These are phyloP conservation scores for Ammodytes dubius DNA, from an alignment of 2,113 vertebrate genomes.

Conservation along the genomic window DNA sequence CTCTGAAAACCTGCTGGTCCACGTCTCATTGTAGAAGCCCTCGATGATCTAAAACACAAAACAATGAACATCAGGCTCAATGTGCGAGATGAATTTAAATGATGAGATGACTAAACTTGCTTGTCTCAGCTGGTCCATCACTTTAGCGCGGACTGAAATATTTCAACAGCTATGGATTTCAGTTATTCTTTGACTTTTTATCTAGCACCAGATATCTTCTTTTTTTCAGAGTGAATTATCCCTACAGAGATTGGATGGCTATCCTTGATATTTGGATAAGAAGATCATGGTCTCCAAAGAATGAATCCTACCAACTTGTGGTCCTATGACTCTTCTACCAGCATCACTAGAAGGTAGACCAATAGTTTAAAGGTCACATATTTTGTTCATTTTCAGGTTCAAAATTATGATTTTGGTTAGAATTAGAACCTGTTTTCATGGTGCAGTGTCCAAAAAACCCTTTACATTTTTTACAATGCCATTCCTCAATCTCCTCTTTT, in stretches of 20 bases:
- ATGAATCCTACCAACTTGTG: not conserved
- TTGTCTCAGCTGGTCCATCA: not conserved
- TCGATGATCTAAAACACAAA: conserved; percentile 89
- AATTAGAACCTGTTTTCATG: too few relatives aligned
- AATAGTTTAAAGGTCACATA: not conserved
- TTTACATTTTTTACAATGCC: too few relatives aligned
- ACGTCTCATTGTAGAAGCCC: conserved; percentile 93
- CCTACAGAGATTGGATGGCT: not conserved
- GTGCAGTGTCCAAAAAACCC: too few relatives aligned
- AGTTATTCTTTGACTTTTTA: not conserved
- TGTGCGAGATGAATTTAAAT: not conserved
- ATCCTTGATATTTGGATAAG: not conserved
- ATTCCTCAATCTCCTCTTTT: too few relatives aligned
- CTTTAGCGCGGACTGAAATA: not conserved
- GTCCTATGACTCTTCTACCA: not conserved
- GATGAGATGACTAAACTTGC: not conserved
- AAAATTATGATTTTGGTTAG: too few relatives aligned
- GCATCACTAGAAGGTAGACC: not conserved
- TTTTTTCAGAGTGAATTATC: not conserved
- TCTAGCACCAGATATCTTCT: not conserved
- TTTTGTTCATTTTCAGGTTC: not conserved
- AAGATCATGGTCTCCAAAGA: not conserved
- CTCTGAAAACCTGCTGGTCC: conserved; percentile 86
- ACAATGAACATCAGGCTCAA: not conserved
- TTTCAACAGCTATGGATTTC: not conserved